Conservation (phyloP, 2,888 invertebrate species). For the Nomada flava region DNA sequence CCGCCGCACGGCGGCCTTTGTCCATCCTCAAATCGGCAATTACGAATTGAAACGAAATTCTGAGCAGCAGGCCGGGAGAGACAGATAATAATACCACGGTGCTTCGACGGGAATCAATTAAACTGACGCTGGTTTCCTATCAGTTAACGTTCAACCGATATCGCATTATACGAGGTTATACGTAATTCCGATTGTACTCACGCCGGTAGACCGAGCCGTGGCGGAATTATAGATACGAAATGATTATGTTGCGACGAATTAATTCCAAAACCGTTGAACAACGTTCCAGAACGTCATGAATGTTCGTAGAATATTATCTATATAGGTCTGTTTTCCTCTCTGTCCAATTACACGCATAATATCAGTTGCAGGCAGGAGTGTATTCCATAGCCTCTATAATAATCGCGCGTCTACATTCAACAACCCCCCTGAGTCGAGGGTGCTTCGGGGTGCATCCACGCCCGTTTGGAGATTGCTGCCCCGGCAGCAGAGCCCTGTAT, state of each 20-base stretch:
- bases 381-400: conserved; percentile 18
- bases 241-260: conserved; percentile 39
- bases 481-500: conserved; percentile 56
- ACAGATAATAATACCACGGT: neutral
- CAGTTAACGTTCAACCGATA: conserved; percentile 42
- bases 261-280: neutral
- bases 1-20: too few species aligned
- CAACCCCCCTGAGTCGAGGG: conserved; percentile 23
- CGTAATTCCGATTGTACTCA: conserved; percentile 16
- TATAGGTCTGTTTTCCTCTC: neutral
- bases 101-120: conserved; percentile 26
- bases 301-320: neutral
- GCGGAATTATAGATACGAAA: conserved; percentile 19
- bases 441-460: conserved; percentile 40
- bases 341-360: conserved; percentile 26
- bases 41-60: neutral
- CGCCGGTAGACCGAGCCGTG: neutral
- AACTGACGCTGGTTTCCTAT: conserved; percentile 24
- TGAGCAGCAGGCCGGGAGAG: neutral
- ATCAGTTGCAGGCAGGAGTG: conserved; percentile 1
- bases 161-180: conserved; percentile 1
- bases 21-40: too few species aligned
- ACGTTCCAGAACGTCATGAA: conserved; percentile 1
- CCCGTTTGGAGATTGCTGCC: conserved; percentile 14
- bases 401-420: conserved; percentile 38